phyloP scores from a whole-genome alignment of 2,797 vertebrate species.

The Peromyscus aztecus region DNA sequence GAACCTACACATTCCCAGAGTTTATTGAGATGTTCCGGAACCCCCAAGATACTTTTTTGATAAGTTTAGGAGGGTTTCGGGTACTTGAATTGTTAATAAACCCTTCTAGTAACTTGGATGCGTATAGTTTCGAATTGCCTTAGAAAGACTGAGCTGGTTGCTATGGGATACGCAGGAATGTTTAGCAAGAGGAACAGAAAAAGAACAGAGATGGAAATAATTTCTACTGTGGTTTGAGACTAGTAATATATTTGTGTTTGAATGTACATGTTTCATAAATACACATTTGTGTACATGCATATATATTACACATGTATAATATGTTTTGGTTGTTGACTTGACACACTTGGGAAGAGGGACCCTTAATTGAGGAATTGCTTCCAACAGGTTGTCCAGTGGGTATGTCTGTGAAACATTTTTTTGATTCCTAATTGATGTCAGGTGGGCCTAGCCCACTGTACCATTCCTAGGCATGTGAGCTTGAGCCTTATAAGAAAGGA shows the following conservation, averaged over 20 bases:
- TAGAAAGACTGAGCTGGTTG: background rate
- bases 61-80: background rate
- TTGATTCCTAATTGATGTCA: background rate
- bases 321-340: background rate
- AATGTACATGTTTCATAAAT: background rate
- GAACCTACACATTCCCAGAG: background rate
- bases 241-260: background rate
- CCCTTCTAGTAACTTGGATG: background rate
- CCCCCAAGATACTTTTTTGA: background rate
- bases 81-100: slow-evolving; percentile 50
- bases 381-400: background rate
- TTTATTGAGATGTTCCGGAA: background rate
- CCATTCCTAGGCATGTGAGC: background rate
- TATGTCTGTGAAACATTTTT: no score
- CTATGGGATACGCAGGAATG: background rate
- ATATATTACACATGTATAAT: background rate
- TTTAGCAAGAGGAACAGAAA: background rate
- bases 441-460: background rate
- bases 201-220: background rate
- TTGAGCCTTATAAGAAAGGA: background rate
- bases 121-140: background rate
- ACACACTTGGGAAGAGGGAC: background rate
- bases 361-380: background rate
- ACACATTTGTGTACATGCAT: no score
- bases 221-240: background rate